Conservation (phyloP, 1,140 invertebrate species). For the Panagrolaimus sp. region DNA sequence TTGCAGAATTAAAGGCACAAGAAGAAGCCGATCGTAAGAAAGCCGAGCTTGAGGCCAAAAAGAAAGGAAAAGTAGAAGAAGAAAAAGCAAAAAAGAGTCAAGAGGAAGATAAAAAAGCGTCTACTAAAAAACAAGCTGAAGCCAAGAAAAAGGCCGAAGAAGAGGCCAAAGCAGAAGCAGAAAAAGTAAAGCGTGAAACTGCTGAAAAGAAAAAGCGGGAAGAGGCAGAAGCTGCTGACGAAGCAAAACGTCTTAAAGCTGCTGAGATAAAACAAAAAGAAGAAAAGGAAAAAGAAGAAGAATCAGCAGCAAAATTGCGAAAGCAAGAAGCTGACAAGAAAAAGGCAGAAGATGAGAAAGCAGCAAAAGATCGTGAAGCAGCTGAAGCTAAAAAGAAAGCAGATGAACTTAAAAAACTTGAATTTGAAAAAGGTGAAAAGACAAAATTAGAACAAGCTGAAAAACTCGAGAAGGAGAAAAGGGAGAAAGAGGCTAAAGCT, state of each 20-base stretch:
- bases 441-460: not conserved
- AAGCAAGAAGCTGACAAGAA: not conserved
- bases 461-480: not conserved
- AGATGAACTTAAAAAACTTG: not conserved
- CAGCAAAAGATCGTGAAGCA: not conserved
- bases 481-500: not conserved
- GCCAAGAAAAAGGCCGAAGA: not conserved
- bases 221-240: not conserved
- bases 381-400: not conserved
- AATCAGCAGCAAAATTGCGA: not conserved
- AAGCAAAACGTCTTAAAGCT: not conserved
- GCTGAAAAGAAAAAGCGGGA: not conserved
- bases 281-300: slow-evolving; percentile 4
- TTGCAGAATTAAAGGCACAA: not conserved
- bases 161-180: not conserved
- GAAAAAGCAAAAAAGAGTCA: no score
- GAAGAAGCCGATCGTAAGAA: not conserved
- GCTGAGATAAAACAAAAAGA: not conserved
- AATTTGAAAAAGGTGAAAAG: not conserved
- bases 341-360: not conserved
- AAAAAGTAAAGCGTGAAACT: not conserved
- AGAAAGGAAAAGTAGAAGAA: not conserved
- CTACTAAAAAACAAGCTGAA: slow-evolving; percentile 15
- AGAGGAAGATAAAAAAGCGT: not conserved
- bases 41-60: slow-evolving; percentile 12